Conservation (phyloP, 2,888 invertebrate species). For the Tenthredo scrophulariae region DNA sequence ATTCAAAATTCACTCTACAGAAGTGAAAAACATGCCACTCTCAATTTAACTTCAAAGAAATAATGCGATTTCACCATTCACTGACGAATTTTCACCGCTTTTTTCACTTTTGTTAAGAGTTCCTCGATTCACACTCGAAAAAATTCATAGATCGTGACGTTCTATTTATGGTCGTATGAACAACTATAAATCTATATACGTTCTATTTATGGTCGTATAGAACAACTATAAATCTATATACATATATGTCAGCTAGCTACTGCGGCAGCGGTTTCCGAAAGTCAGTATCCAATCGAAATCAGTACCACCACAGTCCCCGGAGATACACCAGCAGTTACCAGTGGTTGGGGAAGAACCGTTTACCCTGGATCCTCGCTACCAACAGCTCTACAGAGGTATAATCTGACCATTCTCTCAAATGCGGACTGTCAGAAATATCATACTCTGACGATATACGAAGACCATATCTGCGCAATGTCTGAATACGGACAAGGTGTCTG, state of each 20-base stretch:
- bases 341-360: conserved; percentile 45
- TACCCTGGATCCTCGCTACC: conserved; percentile 11
- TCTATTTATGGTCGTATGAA: neutral
- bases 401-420: conserved; percentile 43
- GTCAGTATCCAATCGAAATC: conserved; percentile 12
- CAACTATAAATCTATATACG: neutral
- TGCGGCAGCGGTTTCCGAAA: neutral
- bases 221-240: neutral
- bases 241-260: conserved; percentile 35
- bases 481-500: conserved; percentile 28
- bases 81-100: too few species aligned
- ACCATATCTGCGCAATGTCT: conserved; percentile 38
- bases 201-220: neutral
- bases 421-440: conserved; percentile 26
- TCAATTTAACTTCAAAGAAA: too few species aligned
- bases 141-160: too few species aligned
- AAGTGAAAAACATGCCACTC: too few species aligned
- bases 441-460: conserved; percentile 25
- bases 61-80: too few species aligned
- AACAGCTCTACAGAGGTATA: conserved; percentile 32
- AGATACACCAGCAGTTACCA: conserved; percentile 10
- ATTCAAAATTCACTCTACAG: too few species aligned
- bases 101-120: too few species aligned
- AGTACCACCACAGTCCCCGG: neutral
- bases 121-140: too few species aligned